Evolutionary conservation across 92 coral and sea anemone species (phyloP), one percentile per base, ranked within the genome.

Genomic region (Pocillopora meandrina): DNA sequence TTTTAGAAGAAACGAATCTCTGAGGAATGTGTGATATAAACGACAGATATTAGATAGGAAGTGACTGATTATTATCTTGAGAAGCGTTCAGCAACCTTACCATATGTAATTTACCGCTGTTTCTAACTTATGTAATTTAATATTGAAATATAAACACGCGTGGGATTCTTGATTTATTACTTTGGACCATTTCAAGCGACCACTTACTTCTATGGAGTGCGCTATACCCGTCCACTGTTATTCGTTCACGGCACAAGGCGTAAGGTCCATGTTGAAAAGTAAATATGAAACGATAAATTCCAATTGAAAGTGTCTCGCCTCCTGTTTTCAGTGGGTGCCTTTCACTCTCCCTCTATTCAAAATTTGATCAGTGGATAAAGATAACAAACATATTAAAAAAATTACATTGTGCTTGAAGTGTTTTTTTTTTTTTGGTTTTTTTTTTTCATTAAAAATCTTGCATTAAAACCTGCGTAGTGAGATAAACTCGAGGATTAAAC

Each of bases 91-190:
- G 67, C 67, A 63, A 63, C 18, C 67, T 14, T 63, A 14, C 67
- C 67, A 63, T 63, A 63, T 63, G 14, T 63, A 11, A 63, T 63
- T 12, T 63, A 63, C 67, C 67, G 67, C 14, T 63, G 17, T 13
- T 63, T 63, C 15, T 63, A 63, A 63, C 17, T 63, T 63, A 14
- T 10, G 67, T 63, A 63, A 63, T 63, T 63, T 63, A 63, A 63
- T 63, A 63, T 63, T 63, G 67, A 63, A 63, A 63, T 63, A 63
- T 63, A 63, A 63, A 63, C 17, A 63, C 17, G 67, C 67, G 67
- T 63, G 67, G 17, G 17, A 63, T 63, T 63, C 14, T 63, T 63
- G 14, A 63, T 14, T 63, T 63, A 63, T 63, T 10, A 10, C 67
- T 63, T 63, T 63, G 67, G 67, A 63, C 67, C 21, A 63, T 63